Evolutionary conservation across 1,140 invertebrate genomes (phyloP), one percentile per base, ranked within the genome.

Genomic region (Neodiprion fabricii): DNA sequence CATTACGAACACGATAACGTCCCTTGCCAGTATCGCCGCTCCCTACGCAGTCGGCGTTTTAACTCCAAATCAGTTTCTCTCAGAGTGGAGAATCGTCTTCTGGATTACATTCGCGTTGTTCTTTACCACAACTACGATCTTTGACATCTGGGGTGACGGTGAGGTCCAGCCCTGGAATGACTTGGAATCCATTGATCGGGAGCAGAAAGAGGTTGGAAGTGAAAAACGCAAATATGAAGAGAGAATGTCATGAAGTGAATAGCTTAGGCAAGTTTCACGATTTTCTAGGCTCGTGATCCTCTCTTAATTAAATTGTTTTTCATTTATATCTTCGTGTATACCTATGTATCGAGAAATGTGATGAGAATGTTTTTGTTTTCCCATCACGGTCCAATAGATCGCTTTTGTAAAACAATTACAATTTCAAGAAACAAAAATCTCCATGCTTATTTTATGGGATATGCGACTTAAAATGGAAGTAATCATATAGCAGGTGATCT

Each of bases 51-150:
- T 89, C 8, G 89, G 89, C 66, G 76, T 84, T 17, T 81, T 91
- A 53, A 89, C 87, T 23, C 76, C 78, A 10, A 75, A 84, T 68
- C 11, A 61, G 7, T 17, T 61, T 17, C 73, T 86, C 14, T 79
- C 82, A n/a, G 84, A 90, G 77, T 92, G 91, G 91, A 84, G 88
- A 66, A 81, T 84, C 9, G 89, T 92, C 0, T 92, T 91, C 78
- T 91, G 88, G 83, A 85, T 91, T 9, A 82, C 87, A 10, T 84
- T 88, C 40, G 85, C 78, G 0, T 81, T 91, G 9, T 87, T 89
- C 73, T 50, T 87, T 7, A 72, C 84, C 40, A 90, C 90, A 2
- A 88, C 86, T 61, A 68, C 89, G 2, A 48, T 90, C 0, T 92
- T 87, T 75, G 67, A 87, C 11, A 71, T 90, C 12, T 80, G 76